Percentiles rank a stretch among this genome's conserved stretches.
phyloP scores from a whole-genome alignment of 2,888 invertebrate species.

The Leptothorax acervorum region DNA sequence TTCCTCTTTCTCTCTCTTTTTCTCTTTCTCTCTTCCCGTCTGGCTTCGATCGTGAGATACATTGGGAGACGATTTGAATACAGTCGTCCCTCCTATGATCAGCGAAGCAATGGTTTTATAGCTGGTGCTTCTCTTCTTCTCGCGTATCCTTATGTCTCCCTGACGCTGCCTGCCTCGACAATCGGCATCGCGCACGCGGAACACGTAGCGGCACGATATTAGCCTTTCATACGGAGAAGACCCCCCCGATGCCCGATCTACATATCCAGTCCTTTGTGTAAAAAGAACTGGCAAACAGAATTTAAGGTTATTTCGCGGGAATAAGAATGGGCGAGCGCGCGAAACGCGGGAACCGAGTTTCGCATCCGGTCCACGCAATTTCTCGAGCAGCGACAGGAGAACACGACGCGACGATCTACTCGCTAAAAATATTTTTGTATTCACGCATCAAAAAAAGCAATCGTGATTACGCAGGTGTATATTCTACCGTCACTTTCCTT shows the following conservation, averaged over 20 bases:
- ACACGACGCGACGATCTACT: not conserved
- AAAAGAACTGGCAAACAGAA: constrained; percentile 85
- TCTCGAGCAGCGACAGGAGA: not conserved
- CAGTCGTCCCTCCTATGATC: constrained; percentile 70
- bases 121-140: constrained; percentile 62
- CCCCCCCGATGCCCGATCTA: constrained; percentile 79
- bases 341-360: constrained; percentile 58
- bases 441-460: not conserved
- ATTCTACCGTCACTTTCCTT: not conserved
- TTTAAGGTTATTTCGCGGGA: constrained; percentile 84
- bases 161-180: constrained; percentile 58
- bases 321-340: constrained; percentile 81
- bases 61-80: constrained; percentile 67
- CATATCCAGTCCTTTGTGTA: constrained; percentile 85
- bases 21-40: constrained; percentile 5
- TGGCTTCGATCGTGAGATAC: constrained; percentile 46
- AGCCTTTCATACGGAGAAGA: constrained; percentile 83
- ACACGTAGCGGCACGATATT: constrained; percentile 84
- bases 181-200: constrained; percentile 74
- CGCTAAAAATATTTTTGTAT: constrained; percentile 5
- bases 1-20: constrained; percentile 31
- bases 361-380: constrained; percentile 47
- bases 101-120: constrained; percentile 78
- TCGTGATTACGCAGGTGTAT: not conserved
- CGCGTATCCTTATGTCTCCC: constrained; percentile 57